Evolutionary conservation across 1,140 invertebrate genomes (phyloP).

Genomic region (Andricus grossulariae): DNA sequence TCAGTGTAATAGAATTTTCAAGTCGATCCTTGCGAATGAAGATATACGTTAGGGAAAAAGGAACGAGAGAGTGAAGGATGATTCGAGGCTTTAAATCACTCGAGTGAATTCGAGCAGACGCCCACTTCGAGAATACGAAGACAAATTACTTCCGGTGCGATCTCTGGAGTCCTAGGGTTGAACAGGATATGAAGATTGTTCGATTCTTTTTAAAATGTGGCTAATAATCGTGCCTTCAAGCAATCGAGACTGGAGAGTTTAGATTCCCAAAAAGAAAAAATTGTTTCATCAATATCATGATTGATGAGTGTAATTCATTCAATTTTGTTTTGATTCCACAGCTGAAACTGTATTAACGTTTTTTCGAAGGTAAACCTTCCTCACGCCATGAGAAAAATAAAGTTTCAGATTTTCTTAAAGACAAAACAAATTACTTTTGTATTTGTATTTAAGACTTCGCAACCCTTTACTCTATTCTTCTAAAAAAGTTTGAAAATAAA

Average conservation of each 20-base stretch:
- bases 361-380: too few relatives aligned
- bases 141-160: constrained; percentile 60
- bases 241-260: background rate
- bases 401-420: too few relatives aligned
- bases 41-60: constrained; percentile 23
- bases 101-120: constrained; percentile 51
- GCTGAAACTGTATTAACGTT: too few relatives aligned
- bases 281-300: too few relatives aligned
- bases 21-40: constrained; percentile 26
- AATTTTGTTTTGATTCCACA: too few relatives aligned
- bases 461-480: too few relatives aligned
- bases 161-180: constrained; percentile 39
- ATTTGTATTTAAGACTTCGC: too few relatives aligned
- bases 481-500: too few relatives aligned
- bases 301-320: too few relatives aligned
- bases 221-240: background rate
- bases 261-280: too few relatives aligned
- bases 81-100: constrained; percentile 56
- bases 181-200: constrained; percentile 59
- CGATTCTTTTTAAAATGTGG: constrained; percentile 41
- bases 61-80: constrained; percentile 43
- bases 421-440: too few relatives aligned
- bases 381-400: too few relatives aligned
- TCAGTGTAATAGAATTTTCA: constrained; percentile 22
- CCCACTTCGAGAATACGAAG: constrained; percentile 51